Base-by-base conservation (phyloP, 1,140 invertebrate species). In the Zaprionus inermis region DNA sequence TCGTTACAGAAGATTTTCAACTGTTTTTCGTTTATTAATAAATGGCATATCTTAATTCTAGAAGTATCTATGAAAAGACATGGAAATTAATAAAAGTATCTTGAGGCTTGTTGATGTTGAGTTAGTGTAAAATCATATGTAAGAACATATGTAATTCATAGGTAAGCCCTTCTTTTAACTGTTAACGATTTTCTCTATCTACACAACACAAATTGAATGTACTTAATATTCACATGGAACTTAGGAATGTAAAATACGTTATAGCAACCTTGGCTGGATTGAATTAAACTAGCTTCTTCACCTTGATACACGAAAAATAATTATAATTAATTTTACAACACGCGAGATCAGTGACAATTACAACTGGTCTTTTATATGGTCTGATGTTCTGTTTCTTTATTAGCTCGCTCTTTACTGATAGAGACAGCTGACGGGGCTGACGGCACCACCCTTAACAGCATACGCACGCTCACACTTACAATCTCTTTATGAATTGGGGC, bases 301-400 rank as follows among this genome's bases (percentile, higher is more conserved):
- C 6, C 16, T 44, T n/a, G n/a, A 6, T 9, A 6, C 38, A 10
- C 38, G 20, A 18, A 36, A 57, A 20, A 57, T 22, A 38, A 44
- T 20, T 57, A 3, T 14, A 30, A 24, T 12, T 38, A 38, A 63
- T 54, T 63, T 54, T 20, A 63, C n/a, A 9, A 63, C 34, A 51
- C 59, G 32, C 49, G 20, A 36, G 59, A 51, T 51, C 16, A 52
- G 7, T 34, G 52, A 36, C 49, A 63, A 36, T 36, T 54, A 34
- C 3, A 24, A 63, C 16, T 63, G 18, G 52, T n/a, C 16, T 20
- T 49, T 60, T 16, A 60, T 30, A 32, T 51, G 44, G 28, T 32
- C 44, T 7, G 41, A 60, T 61, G 51, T 54, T 30, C n/a, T n/a
- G n/a, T 12, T 24, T 36, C n/a, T 28, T 28, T 22, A 16, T 12